A percentile compares a stretch with the other conserved stretches of the same genome.
Conservation (phyloP, 2,888 invertebrate genomes). For the Gasteruption jaculator region DNA sequence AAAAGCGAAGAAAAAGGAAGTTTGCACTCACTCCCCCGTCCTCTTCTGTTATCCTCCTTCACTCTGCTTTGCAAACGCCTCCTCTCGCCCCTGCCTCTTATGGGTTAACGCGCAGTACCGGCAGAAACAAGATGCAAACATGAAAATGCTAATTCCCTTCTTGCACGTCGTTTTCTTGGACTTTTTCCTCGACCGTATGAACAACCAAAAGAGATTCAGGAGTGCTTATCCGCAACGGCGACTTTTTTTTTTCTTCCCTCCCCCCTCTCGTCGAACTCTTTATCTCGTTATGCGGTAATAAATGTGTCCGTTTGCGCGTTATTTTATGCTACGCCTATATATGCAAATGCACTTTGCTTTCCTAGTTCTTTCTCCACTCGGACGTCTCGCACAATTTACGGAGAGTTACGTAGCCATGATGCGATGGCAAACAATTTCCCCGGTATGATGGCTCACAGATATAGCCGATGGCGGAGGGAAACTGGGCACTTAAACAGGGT, state of each 20-base stretch:
- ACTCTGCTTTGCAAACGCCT: not conserved
- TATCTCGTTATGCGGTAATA: too few species aligned
- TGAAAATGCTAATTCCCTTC: constrained; percentile 33
- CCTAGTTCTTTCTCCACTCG: too few species aligned
- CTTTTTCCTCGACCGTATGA: too few species aligned
- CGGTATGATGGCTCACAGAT: constrained; percentile 4
- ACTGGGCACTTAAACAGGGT: constrained; percentile 40
- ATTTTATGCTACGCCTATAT: too few species aligned
- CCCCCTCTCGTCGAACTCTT: too few species aligned
- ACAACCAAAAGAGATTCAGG: constrained; percentile 37
- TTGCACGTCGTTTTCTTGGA: constrained; percentile 23
- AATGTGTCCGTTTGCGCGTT: too few species aligned
- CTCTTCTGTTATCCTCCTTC: constrained; percentile 6
- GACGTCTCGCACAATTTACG: too few species aligned
- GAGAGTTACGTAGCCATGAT: not conserved
- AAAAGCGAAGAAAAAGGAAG: constrained; percentile 26
- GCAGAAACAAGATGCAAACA: constrained; percentile 34
- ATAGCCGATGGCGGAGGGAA: constrained; percentile 14
- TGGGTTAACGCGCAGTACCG: too few species aligned
- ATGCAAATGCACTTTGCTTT: too few species aligned
- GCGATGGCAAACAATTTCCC: constrained; percentile 23
- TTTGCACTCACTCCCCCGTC: constrained; percentile 9
- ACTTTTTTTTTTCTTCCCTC: constrained; percentile 7
- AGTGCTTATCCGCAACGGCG: constrained; percentile 42
- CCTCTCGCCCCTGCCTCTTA: not conserved